phyloP scores from a whole-genome alignment of 1,140 invertebrate species.

The Drosophila lowei region DNA sequence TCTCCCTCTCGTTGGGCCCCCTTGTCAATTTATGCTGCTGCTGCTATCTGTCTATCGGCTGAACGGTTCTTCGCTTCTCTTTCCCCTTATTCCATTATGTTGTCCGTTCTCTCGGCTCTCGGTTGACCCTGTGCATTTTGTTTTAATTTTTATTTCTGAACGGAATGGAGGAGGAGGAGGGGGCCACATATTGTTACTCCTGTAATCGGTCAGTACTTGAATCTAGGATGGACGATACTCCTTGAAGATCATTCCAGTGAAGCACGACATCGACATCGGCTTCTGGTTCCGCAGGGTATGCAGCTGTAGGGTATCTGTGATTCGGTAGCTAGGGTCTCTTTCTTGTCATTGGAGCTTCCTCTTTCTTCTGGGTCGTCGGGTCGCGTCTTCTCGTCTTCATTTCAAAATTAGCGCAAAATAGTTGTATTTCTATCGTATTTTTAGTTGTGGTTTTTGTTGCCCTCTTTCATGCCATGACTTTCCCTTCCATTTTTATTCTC shows the following conservation, averaged over 20 bases:
- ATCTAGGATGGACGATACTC: no score
- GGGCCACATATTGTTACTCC: not conserved
- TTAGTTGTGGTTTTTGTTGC: conserved; percentile 63
- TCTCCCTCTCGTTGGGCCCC: not conserved
- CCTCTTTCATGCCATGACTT: not conserved
- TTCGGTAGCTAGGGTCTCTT: not conserved
- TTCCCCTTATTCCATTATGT: conserved; percentile 33
- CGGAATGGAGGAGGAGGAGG: not conserved
- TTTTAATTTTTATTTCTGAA: not conserved
- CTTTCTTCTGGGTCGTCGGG: conserved; percentile 10
- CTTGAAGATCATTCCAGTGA: no score
- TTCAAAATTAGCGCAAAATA: conserved; percentile 72
- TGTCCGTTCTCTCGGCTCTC: conserved; percentile 2
- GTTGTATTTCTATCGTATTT: conserved; percentile 66
- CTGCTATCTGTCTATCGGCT: conserved; percentile 50
- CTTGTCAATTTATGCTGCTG: conserved; percentile 61
- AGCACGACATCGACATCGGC: no score
- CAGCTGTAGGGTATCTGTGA: no score
- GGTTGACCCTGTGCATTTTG: conserved; percentile 61
- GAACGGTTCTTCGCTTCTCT: conserved; percentile 17
- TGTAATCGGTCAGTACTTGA: no score
- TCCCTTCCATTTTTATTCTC: conserved; percentile 1
- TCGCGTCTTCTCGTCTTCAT: conserved; percentile 44
- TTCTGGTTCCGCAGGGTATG: no score
- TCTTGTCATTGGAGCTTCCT: conserved; percentile 1